Conservation (phyloP, 2,888 invertebrate genomes). For the Xiphydria camelus region DNA sequence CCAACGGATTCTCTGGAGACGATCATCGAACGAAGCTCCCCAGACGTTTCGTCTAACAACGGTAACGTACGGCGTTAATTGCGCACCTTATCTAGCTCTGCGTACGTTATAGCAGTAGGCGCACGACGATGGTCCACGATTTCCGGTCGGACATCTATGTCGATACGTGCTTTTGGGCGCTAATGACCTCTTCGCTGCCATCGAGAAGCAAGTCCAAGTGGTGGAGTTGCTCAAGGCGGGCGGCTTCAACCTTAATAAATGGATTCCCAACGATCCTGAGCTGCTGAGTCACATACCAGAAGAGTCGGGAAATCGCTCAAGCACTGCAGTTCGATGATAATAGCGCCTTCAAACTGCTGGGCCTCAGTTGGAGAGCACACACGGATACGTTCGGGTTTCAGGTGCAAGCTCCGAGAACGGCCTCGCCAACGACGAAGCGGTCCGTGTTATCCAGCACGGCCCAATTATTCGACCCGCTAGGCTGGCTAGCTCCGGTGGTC, state of each 20-base stretch:
- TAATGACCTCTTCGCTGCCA: constrained; percentile 17
- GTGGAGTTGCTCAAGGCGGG: constrained; percentile 17
- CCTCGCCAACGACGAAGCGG: constrained; percentile 21
- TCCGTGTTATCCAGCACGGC: no score
- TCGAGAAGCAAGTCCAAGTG: no score
- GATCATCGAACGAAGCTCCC: neutral
- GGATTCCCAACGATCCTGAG: constrained; percentile 24
- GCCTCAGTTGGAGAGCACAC: no score
- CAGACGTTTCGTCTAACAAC: neutral
- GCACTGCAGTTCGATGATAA: no score
- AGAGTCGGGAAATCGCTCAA: no score
- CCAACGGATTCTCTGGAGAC: neutral
- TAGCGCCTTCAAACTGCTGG: no score
- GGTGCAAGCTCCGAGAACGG: no score
- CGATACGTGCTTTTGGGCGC: constrained; percentile 11
- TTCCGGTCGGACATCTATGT: constrained; percentile 3
- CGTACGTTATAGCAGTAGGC: neutral
- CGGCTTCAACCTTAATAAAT: constrained; percentile 28
- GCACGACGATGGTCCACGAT: neutral
- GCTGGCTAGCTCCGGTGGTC: constrained; percentile 15
- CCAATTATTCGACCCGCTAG: constrained; percentile 23
- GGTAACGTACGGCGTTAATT: constrained; percentile 1
- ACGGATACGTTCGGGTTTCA: no score
- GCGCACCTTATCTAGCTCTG: neutral
- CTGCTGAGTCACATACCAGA: no score